phyloP scores from a whole-genome alignment of 1,140 invertebrate genomes.

The Pseudobourletiella spinata region DNA sequence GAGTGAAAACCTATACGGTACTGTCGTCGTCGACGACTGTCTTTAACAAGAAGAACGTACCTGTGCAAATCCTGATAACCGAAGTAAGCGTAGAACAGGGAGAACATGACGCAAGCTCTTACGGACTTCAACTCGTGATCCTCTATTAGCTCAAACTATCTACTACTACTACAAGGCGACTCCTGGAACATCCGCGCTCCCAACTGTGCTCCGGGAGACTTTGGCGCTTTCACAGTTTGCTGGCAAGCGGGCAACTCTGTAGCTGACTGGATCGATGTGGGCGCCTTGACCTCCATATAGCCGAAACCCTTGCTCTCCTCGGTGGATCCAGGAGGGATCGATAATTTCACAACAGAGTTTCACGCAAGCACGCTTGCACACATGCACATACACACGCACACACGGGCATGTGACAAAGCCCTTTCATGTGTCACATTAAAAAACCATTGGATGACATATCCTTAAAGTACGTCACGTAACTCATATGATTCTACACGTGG shows the following conservation, averaged over 20 bases:
- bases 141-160: no score
- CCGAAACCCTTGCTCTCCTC: background rate
- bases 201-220: background rate
- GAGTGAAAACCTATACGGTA: background rate
- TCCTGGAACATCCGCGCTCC: no score
- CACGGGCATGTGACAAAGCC: background rate
- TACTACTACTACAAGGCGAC: no score
- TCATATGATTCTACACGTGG: background rate
- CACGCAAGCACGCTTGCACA: no score
- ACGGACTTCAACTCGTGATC: background rate
- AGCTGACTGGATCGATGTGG: background rate
- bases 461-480: no score
- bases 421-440: background rate
- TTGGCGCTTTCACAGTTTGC: background rate
- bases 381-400: background rate
- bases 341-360: no score
- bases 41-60: background rate
- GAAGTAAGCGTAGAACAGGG: conserved; percentile 1
- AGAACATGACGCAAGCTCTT: conserved; percentile 5
- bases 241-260: no score
- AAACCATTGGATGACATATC: no score
- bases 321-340: no score
- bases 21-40: background rate
- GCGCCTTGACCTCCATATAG: background rate
- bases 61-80: background rate